Conservation (phyloP, 2,888 invertebrate species). For the Scelioninae gen. 1 region DNA sequence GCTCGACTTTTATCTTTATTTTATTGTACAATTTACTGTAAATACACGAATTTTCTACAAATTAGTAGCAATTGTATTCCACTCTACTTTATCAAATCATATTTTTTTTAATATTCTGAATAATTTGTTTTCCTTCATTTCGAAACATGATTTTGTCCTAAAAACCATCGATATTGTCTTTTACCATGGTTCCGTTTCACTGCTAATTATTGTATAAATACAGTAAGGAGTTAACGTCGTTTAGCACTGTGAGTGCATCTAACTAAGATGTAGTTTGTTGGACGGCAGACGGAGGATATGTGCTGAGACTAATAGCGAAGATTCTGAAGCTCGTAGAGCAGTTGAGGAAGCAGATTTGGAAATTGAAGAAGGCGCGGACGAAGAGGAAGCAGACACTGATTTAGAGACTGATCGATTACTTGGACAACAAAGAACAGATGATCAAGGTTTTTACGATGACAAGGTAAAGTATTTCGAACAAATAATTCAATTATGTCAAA, state of each 20-base stretch:
- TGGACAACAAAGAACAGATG: conserved; percentile 97
- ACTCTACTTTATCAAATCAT: too few species aligned
- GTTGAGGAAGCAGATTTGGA: conserved; percentile 82
- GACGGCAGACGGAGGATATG: conserved; percentile 83
- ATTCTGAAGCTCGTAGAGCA: conserved; percentile 79
- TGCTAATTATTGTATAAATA: too few species aligned
- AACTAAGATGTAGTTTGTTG: conserved; percentile 84
- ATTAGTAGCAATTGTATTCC: too few species aligned
- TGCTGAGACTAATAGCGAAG: conserved; percentile 82
- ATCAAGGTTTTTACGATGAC: conserved; percentile 96
- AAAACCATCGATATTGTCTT: too few species aligned
- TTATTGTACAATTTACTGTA: neutral
- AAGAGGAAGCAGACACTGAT: conserved; percentile 97
- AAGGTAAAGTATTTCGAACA: too few species aligned
- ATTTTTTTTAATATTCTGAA: too few species aligned
- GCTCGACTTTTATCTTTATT: neutral
- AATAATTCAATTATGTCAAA: too few species aligned
- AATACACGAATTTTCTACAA: neutral
- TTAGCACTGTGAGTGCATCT: conserved; percentile 78
- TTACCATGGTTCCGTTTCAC: too few species aligned
- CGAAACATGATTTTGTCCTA: too few species aligned
- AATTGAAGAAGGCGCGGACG: conserved; percentile 80
- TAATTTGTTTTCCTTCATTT: too few species aligned
- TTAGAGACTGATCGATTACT: conserved; percentile 98
- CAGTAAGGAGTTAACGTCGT: conserved; percentile 59